Evolutionary conservation across 2,113 vertebrate species (phyloP).

Genomic region (Cyrtonyx montezumae): DNA sequence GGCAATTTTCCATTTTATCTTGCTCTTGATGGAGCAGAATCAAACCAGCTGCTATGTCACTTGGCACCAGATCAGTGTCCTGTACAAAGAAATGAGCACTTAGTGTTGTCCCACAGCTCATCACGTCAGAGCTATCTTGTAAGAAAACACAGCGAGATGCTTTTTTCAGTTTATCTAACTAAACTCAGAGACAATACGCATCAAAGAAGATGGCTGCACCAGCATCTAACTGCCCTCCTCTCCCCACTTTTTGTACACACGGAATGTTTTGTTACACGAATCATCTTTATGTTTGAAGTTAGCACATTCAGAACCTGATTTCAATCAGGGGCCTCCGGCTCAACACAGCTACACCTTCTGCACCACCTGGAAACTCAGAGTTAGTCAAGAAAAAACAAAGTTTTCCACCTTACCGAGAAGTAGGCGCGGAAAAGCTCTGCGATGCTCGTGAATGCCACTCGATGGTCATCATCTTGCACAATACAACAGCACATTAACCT

Average conservation of each 20-base stretch:
- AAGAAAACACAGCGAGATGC: neutral
- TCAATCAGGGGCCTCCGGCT: neutral
- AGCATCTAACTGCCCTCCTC: neutral
- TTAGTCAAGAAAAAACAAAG: neutral
- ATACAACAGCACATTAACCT: conserved; percentile 92
- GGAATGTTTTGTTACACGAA: neutral
- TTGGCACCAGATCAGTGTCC: conserved; percentile 96
- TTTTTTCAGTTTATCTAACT: neutral
- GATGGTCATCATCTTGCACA: conserved; percentile 87
- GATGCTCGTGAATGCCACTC: conserved; percentile 90
- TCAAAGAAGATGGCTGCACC: neutral
- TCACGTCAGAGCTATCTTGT: neutral
- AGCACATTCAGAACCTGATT: neutral
- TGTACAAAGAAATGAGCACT: conserved; percentile 32
- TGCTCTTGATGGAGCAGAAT: conserved; percentile 95
- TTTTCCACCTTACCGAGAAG: conserved; percentile 85
- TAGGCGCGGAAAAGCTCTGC: conserved; percentile 88
- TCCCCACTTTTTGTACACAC: neutral
- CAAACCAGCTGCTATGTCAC: conserved; percentile 94
- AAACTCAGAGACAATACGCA: neutral
- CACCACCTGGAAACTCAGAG: neutral
- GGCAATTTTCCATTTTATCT: conserved; percentile 83
- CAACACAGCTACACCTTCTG: neutral
- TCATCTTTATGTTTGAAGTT: neutral
- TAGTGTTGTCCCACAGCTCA: neutral